Conservation (phyloP, 2,797 vertebrate species). For the Gadopsis bispinosus region DNA sequence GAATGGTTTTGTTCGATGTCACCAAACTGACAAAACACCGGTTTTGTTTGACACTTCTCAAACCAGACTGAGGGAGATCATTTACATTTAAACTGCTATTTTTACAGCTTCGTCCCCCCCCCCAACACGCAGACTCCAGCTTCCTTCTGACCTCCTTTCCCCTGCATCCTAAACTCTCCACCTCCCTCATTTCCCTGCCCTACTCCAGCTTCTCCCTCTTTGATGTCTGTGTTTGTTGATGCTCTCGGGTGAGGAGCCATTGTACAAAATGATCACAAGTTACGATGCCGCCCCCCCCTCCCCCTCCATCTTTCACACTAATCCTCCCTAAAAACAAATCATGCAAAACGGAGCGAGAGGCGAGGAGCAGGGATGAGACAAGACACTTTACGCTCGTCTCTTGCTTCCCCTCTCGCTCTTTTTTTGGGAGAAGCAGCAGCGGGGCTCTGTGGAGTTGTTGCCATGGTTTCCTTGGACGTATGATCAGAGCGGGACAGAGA, state of each 20-base stretch:
- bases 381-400: slow-evolving; percentile 17
- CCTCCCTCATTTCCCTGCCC: slow-evolving; percentile 7
- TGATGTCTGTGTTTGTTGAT: slow-evolving; percentile 66
- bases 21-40: neutral
- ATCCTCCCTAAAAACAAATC: slow-evolving; percentile 63
- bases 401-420: neutral
- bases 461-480: slow-evolving; percentile 65
- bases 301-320: slow-evolving; percentile 8
- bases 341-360: slow-evolving; percentile 42
- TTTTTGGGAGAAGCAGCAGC: slow-evolving; percentile 5
- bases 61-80: neutral
- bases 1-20: slow-evolving; percentile 27
- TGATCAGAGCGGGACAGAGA: slow-evolving; percentile 14
- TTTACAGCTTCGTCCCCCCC: slow-evolving; percentile 22
- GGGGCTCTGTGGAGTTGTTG: slow-evolving; percentile 47
- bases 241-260: slow-evolving; percentile 58
- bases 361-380: neutral
- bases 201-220: slow-evolving; percentile 28
- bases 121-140: neutral
- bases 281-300: slow-evolving; percentile 12
- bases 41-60: slow-evolving; percentile 2
- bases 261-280: slow-evolving; percentile 62
- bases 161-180: slow-evolving; percentile 36
- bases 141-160: slow-evolving; percentile 34
- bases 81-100: slow-evolving; percentile 15